Base-by-base conservation (phyloP, 2,113 vertebrate genomes). In the Lampris incognitus region DNA sequence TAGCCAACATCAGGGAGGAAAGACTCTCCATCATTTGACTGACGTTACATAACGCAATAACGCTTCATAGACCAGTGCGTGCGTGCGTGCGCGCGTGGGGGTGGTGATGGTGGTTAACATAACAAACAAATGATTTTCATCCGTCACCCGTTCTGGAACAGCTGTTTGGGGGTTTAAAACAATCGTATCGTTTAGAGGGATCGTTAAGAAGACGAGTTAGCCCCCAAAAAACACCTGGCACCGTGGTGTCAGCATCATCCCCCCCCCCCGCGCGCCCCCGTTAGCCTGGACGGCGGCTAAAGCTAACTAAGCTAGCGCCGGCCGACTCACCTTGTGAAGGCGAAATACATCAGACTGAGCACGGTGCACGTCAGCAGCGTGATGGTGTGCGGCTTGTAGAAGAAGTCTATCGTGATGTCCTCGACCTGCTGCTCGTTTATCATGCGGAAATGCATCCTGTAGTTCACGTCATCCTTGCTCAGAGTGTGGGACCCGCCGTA, bases 371-470 rank as follows among this genome's bases (percentile, higher is more conserved):
- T 98, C 70, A 98, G 95, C 74, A 99, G 92, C 3, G 96, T 98
- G 84, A 99, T 98, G 64, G 97, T 99, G 93, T 99, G 97, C 0
- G 97, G 97, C 62, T 94, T 96, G 90, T 99, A 99, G 94, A 99
- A 99, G 85, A 99, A 99, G 44, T 99, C 97, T 41, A 99, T 94
- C 64, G 97, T 98, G 93, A 99, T 99, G 84, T 99, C 97, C 79
- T 99, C 97, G 78, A 99, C 97, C 90, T 99, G 97, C 97, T 99
- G 97, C 91, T 99, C 97, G 91, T 99, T 99, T 84, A 99, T 98
- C 97, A 99, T 99, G 81, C 97, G 96, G 94, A 99, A 99, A 93
- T 98, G 97, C 93, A 97, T 93, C 49, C 95, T 96, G 86, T 99
- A 98, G 66, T 98, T 97, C 85, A 97, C 96, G 88, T 98, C 97